phyloP scores from a whole-genome alignment of 2,888 invertebrate species.

The Rhagophthalmus giganteus region DNA sequence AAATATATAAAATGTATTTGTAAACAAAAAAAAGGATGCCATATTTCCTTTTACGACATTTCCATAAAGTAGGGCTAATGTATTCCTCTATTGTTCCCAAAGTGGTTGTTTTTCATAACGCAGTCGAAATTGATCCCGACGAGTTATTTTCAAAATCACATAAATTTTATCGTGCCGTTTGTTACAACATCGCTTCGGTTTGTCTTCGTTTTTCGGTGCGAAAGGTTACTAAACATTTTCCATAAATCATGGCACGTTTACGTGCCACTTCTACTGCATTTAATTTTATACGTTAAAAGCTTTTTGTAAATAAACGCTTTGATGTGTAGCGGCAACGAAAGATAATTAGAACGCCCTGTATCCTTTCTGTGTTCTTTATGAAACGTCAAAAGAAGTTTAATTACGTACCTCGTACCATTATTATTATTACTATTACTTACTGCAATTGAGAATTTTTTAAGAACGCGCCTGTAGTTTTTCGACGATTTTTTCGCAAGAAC shows the following conservation, averaged over 20 bases:
- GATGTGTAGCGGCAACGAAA: no score
- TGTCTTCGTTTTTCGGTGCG: constrained; percentile 1
- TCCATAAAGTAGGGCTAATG: constrained; percentile 2
- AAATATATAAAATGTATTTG: no score
- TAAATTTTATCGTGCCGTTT: constrained; percentile 5
- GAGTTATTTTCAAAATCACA: constrained; percentile 7
- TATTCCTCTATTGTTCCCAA: constrained; percentile 7
- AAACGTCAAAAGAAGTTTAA: no score
- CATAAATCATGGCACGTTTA: neutral
- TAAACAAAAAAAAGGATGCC: neutral
- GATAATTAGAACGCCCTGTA: no score
- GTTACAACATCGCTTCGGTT: neutral
- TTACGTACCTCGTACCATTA: no score
- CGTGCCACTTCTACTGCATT: neutral
- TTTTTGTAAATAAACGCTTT: no score
- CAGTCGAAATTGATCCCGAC: constrained; percentile 7
- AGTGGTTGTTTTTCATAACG: constrained; percentile 5
- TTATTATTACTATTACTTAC: no score
- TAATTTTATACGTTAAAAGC: neutral
- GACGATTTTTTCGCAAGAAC: no score
- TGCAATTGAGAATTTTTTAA: no score
- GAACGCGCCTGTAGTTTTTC: no score
- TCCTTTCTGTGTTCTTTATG: no score
- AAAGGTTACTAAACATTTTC: neutral
- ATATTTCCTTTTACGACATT: constrained; percentile 2